Conservation (phyloP, 2,888 invertebrate genomes). For the Operophtera brumata region DNA sequence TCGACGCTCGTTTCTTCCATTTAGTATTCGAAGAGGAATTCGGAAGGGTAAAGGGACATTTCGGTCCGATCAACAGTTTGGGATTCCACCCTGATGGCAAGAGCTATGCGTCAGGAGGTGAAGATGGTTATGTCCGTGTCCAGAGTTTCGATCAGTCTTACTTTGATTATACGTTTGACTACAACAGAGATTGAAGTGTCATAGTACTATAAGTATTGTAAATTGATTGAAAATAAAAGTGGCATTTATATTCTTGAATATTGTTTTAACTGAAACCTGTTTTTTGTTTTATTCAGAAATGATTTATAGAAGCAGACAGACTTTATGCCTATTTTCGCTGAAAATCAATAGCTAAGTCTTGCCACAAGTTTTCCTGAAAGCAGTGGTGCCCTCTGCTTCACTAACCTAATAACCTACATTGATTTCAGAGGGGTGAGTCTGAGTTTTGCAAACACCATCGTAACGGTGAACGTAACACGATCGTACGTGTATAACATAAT, state of each 20-base stretch:
- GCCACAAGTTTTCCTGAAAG: too few relatives aligned
- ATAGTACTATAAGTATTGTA: constrained; percentile 27
- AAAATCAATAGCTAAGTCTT: too few relatives aligned
- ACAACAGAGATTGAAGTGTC: constrained; percentile 72
- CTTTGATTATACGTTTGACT: constrained; percentile 97
- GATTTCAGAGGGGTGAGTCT: too few relatives aligned
- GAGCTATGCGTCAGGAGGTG: constrained; percentile 98
- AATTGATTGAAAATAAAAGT: constrained; percentile 28
- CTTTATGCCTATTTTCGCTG: too few relatives aligned
- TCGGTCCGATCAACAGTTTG: constrained; percentile 99
- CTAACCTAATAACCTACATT: too few relatives aligned
- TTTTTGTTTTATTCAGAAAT: not conserved
- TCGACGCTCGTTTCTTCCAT: constrained; percentile 97
- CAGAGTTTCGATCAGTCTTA: constrained; percentile 98
- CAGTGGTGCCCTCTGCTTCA: too few relatives aligned
- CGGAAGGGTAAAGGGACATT: constrained; percentile 98
- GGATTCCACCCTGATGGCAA: constrained; percentile 99
- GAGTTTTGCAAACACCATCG: too few relatives aligned
- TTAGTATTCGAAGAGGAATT: constrained; percentile 98
- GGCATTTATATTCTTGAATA: constrained; percentile 22
- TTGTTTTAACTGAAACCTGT: not conserved
- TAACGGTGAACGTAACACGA: too few relatives aligned
- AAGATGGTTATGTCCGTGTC: constrained; percentile 98
- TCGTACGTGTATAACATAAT: too few relatives aligned
- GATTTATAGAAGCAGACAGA: too few relatives aligned